phyloP scores from a whole-genome alignment of 2,888 invertebrate species.

The Drosophila merina region DNA sequence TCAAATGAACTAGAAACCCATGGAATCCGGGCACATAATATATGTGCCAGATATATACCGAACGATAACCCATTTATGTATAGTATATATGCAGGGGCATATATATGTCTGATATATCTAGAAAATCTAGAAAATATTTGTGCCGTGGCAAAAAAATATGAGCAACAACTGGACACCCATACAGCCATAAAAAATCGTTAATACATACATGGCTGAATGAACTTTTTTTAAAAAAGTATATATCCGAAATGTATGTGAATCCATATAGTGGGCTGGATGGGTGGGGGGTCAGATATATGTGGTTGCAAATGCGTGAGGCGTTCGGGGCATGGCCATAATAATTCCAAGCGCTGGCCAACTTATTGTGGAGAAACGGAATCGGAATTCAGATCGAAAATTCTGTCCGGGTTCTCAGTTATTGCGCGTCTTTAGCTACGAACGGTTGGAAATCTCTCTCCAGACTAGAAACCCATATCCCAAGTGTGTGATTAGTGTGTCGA shows the following conservation, averaged over 20 bases:
- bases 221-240: slow-evolving; percentile 27
- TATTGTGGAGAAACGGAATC: slow-evolving; percentile 74
- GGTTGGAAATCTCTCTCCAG: slow-evolving; percentile 67
- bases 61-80: slow-evolving; percentile 36
- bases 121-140: slow-evolving; percentile 37
- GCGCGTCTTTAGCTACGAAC: slow-evolving; percentile 82
- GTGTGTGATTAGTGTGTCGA: slow-evolving; percentile 37
- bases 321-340: slow-evolving; percentile 58
- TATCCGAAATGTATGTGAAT: slow-evolving; percentile 3
- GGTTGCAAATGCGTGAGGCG: slow-evolving; percentile 33
- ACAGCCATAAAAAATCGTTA: slow-evolving; percentile 30
- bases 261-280: slow-evolving; percentile 3
- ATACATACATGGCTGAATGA: slow-evolving; percentile 21
- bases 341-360: slow-evolving; percentile 65
- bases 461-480: slow-evolving; percentile 24
- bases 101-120: slow-evolving; percentile 12
- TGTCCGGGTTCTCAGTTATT: slow-evolving; percentile 81
- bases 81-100: slow-evolving; percentile 20
- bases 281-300: slow-evolving; percentile 21
- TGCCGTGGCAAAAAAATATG: slow-evolving; percentile 59
- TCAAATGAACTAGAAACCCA: slow-evolving; percentile 29
- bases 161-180: slow-evolving; percentile 71
- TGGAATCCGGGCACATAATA: slow-evolving; percentile 55
- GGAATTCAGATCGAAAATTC: slow-evolving; percentile 53
- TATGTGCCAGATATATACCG: slow-evolving; percentile 17